Percentiles rank a stretch among this genome's conserved stretches.
phyloP scores from a whole-genome alignment of 2,888 invertebrate species.

The Megaustenia siamemsis region DNA sequence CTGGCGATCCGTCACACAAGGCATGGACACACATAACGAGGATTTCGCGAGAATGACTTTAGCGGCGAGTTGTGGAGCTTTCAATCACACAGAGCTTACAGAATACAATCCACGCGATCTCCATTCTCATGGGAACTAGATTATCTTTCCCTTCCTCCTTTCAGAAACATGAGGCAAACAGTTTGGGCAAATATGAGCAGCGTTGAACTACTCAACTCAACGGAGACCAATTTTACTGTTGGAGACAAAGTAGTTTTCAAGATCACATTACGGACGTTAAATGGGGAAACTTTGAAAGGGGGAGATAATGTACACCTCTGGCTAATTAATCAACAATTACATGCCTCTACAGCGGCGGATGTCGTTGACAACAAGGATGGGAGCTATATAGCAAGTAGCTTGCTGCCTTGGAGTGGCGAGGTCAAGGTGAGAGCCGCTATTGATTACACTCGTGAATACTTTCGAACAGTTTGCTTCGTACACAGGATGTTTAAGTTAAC shows the following conservation, averaged over 20 bases:
- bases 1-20: too few relatives aligned
- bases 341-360: constrained; percentile 39
- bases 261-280: neutral
- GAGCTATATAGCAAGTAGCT: constrained; percentile 33
- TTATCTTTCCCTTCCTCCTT: constrained; percentile 15
- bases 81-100: constrained; percentile 23
- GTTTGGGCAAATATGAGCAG: neutral
- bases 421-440: constrained; percentile 42
- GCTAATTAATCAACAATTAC: constrained; percentile 15
- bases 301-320: constrained; percentile 40
- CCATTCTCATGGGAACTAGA: constrained; percentile 30
- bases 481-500: constrained; percentile 31
- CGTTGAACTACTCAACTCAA: neutral
- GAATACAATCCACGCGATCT: neutral
- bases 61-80: constrained; percentile 30
- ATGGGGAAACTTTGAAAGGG: neutral
- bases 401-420: constrained; percentile 41
- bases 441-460: constrained; percentile 34
- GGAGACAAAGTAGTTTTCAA: constrained; percentile 13
- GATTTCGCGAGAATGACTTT: too few relatives aligned
- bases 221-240: neutral
- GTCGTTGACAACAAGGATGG: constrained; percentile 45
- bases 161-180: neutral
- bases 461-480: constrained; percentile 22
- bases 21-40: too few relatives aligned